These are phyloP conservation scores for Apocrypta bakeri DNA, from an alignment of 1,140 invertebrate genomes.

Conservation along the genomic window DNA sequence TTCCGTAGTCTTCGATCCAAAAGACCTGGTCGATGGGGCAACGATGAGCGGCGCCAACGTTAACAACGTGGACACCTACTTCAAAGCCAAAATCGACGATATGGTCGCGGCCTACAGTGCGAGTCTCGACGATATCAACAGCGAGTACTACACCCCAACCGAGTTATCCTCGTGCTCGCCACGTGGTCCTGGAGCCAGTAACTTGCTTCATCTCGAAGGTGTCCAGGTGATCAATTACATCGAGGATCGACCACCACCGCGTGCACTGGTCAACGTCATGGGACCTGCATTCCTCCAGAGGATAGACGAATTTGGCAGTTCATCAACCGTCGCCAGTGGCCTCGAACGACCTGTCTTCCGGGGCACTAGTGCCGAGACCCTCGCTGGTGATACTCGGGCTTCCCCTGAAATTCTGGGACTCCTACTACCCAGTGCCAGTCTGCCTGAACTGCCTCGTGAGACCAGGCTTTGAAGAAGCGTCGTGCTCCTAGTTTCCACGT, in stretches of 20 bases:
- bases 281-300: conserved; percentile 55
- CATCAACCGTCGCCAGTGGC: conserved; percentile 68
- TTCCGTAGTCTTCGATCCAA: conserved; percentile 82
- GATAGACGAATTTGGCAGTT: conserved; percentile 62
- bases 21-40: conserved; percentile 77
- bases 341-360: conserved; percentile 58
- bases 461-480: conserved; percentile 58
- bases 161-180: conserved; percentile 75
- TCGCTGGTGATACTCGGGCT: conserved; percentile 65
- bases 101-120: conserved; percentile 52
- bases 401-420: conserved; percentile 66
- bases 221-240: conserved; percentile 78
- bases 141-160: conserved; percentile 87
- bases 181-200: conserved; percentile 35
- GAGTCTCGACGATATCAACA: conserved; percentile 77
- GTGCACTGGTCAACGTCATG: conserved; percentile 67
- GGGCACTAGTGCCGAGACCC: conserved; percentile 64
- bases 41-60: conserved; percentile 69
- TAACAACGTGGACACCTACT: conserved; percentile 69
- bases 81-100: conserved; percentile 66
- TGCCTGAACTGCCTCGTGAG: conserved; percentile 72
- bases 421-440: conserved; percentile 72
- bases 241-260: conserved; percentile 70
- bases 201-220: conserved; percentile 69
- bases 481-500: background rate